Conservation (phyloP, 2,113 vertebrate species). For the Ivindomyrus marchei region DNA sequence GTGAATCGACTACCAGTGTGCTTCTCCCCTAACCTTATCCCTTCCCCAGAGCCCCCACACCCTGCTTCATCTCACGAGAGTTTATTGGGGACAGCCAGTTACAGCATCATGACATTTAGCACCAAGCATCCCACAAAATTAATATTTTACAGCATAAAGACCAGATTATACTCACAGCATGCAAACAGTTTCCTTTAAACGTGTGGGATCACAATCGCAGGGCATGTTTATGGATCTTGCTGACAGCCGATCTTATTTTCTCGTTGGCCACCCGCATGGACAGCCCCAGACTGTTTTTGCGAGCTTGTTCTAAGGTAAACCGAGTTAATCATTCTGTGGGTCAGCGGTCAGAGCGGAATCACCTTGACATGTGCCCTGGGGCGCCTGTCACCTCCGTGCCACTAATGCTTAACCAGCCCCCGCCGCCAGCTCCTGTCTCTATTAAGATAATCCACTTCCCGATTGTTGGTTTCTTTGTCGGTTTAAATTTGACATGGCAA, state of each 20-base stretch:
- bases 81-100: background rate
- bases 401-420: slow-evolving; percentile 2
- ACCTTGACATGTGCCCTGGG: background rate
- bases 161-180: background rate
- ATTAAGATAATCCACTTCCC: background rate
- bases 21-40: background rate
- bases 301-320: background rate
- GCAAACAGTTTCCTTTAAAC: background rate
- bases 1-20: background rate
- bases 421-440: background rate
- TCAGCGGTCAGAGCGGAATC: background rate
- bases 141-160: background rate
- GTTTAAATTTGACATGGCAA: slow-evolving; percentile 40
- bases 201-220: background rate
- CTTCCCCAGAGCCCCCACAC: background rate
- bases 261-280: background rate
- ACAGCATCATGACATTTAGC: background rate
- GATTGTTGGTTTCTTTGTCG: background rate
- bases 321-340: background rate
- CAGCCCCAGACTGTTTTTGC: background rate
- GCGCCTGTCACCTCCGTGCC: background rate
- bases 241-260: background rate
- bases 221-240: background rate
- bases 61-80: background rate
- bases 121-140: background rate